A percentile compares a stretch with the other conserved stretches of the same genome.
Evolutionary conservation across 2,888 invertebrate genomes (phyloP).

Genomic region (Pimpla rufipes): DNA sequence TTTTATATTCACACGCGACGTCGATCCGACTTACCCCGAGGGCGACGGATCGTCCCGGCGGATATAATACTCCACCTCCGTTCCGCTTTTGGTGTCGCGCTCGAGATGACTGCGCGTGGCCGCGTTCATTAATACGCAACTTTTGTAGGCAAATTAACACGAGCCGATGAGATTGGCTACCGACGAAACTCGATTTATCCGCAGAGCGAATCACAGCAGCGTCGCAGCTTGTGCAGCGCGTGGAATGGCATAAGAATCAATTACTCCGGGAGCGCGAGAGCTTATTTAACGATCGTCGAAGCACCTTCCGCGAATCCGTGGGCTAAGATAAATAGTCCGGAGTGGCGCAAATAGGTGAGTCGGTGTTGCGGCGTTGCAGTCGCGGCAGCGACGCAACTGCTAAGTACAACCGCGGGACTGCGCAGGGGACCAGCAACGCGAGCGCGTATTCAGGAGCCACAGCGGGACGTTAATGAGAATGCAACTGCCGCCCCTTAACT

Average conservation of each 20-base stretch:
- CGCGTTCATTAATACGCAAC: neutral
- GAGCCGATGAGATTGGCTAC: constrained; percentile 23
- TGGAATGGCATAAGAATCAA: constrained; percentile 61
- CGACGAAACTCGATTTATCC: constrained; percentile 51
- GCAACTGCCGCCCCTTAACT: constrained; percentile 77
- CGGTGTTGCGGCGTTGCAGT: constrained; percentile 12
- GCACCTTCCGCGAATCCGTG: constrained; percentile 73
- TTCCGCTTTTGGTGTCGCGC: neutral
- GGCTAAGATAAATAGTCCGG: constrained; percentile 75
- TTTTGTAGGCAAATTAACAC: constrained; percentile 42
- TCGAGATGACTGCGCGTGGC: no score
- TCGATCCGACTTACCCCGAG: constrained; percentile 7
- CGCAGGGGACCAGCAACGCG: no score
- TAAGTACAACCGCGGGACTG: neutral
- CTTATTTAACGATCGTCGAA: constrained; percentile 64
- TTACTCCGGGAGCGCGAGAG: constrained; percentile 63
- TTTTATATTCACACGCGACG: constrained; percentile 51
- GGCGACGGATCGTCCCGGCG: neutral
- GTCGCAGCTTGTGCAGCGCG: neutral
- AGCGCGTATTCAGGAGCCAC: constrained; percentile 70
- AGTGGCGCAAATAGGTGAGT: constrained; percentile 64
- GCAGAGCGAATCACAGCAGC: constrained; percentile 20
- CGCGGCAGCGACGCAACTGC: neutral
- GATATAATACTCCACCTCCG: no score
- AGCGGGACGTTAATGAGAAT: constrained; percentile 78